Conservation (phyloP, 2,888 invertebrate genomes). For the Caradrina clavipalpis region DNA sequence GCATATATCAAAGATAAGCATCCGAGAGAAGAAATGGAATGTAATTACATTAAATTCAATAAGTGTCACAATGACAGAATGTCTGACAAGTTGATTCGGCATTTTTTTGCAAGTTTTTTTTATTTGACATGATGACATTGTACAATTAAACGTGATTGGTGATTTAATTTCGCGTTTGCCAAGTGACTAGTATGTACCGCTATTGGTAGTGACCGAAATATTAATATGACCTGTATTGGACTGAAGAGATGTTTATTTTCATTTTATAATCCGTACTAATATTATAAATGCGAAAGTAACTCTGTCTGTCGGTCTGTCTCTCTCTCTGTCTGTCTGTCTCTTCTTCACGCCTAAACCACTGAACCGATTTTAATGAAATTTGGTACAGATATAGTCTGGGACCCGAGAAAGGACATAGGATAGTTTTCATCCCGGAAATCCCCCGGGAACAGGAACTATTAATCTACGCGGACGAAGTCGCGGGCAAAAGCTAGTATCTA, state of each 20-base stretch:
- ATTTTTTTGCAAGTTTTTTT: slow-evolving; percentile 13
- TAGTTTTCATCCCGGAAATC: no score
- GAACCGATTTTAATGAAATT: no score
- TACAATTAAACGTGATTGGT: slow-evolving; percentile 5
- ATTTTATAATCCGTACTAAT: no score
- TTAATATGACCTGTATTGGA: not conserved
- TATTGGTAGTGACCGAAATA: not conserved
- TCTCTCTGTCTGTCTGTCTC: no score
- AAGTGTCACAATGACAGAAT: slow-evolving; percentile 39
- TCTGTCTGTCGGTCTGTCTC: no score
- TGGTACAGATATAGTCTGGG: no score
- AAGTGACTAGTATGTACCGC: slow-evolving; percentile 13
- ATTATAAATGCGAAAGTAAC: no score
- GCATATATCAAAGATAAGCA: slow-evolving; percentile 35
- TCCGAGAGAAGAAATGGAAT: slow-evolving; percentile 26
- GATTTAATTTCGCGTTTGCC: not conserved
- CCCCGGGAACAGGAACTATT: no score
- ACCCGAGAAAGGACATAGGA: no score
- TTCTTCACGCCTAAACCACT: no score
- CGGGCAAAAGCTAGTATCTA: no score
- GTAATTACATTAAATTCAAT: slow-evolving; percentile 41
- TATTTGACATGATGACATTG: slow-evolving; percentile 17
- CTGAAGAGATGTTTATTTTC: not conserved
- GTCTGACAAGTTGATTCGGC: slow-evolving; percentile 25
- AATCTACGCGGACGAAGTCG: no score